These are phyloP conservation scores for Ethmia dodecea DNA, from an alignment of 2,888 invertebrate genomes.

Conservation along the genomic window DNA sequence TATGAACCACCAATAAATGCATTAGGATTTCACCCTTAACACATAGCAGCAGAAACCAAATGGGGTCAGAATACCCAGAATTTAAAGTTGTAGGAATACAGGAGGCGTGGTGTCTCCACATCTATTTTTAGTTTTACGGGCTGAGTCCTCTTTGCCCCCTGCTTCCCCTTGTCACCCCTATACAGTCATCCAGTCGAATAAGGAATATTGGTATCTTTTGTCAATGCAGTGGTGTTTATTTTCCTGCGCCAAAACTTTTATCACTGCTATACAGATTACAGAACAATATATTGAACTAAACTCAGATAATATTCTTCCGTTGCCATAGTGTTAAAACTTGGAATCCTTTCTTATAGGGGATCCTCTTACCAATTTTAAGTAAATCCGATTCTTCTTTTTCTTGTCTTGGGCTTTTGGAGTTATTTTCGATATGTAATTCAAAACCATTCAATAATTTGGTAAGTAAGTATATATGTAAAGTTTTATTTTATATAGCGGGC, in stretches of 20 bases:
- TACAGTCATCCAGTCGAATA: too few relatives aligned
- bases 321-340: constrained; percentile 11
- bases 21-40: constrained; percentile 2
- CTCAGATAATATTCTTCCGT: constrained; percentile 1
- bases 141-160: constrained; percentile 51
- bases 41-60: not conserved
- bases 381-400: too few relatives aligned
- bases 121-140: constrained; percentile 72
- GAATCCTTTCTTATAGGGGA: constrained; percentile 1
- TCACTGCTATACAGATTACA: too few relatives aligned
- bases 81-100: not conserved
- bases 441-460: too few relatives aligned
- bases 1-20: not conserved
- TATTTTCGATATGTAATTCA: too few relatives aligned
- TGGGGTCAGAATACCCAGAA: not conserved
- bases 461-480: too few relatives aligned
- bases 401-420: too few relatives aligned
- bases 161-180: constrained; percentile 30
- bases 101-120: constrained; percentile 41
- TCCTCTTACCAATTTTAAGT: constrained; percentile 13
- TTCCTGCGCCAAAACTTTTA: too few relatives aligned
- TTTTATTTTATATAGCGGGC: too few relatives aligned
- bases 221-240: too few relatives aligned
- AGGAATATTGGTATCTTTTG: too few relatives aligned
- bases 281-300: too few relatives aligned